Evolutionary conservation across 1,140 invertebrate species (phyloP), one percentile per base, ranked within the genome.

Genomic region (Planococcus citri): DNA sequence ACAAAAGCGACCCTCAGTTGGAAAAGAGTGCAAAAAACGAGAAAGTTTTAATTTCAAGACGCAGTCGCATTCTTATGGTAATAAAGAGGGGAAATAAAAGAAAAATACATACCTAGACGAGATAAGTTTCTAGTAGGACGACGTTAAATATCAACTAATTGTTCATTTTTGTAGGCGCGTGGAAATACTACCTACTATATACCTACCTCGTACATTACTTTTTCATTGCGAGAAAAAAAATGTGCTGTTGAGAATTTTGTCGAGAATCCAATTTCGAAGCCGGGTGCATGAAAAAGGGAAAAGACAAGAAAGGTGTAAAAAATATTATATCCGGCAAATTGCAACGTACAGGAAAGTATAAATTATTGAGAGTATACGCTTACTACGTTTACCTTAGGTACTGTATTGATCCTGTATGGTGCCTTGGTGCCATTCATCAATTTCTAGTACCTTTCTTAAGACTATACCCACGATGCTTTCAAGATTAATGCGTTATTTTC

Each of bases 401-500:
- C 17, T 51, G 41, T 51, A 51, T 51, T 51, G 41, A 51, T 51
- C 41, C 41, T 51, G 17, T 51, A 51, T 51, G 41, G 41, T 51
- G 17, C 41, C 17, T 9, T 51, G 41, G 41, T 51, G 17, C 41
- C 17, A 51, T 51, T 51, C 41, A 51, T 51, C 41, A 51, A 51
- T 20, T 51, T 3, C 6, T 51, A 51, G 41, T 17, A 17, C 41
- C 41, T 20, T 51, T 51, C 41, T 51, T 51, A 51, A 51, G 41
- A n/a, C 6, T 2, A 51, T 51, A 51, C 41, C n/a, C n/a, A 14
- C 33, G 2, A 51, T n/a, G 17, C 17, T 51, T 51, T 51, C 41
- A 51, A 51, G 41, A 51, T 51, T 51, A 51, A 51, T 51, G 41
- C 12, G 41, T 51, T 51, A 51, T 51, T 51, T 51, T 51, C n/a